Base-by-base conservation (phyloP, 2,113 vertebrate species). In the Hucho hucho region DNA sequence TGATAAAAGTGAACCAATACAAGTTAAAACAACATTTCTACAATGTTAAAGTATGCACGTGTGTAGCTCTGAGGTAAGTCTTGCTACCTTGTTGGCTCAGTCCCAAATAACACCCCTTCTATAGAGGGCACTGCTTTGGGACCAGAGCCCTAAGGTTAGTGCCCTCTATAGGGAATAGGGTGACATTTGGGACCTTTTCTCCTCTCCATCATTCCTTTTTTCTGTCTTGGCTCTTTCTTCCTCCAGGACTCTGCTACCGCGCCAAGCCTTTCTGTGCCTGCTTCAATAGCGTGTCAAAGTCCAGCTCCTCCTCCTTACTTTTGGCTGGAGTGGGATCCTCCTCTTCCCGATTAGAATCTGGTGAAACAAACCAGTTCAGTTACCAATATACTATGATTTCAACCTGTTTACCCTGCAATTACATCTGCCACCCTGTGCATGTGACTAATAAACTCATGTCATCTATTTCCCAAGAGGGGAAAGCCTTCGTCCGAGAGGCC, bases 251-350 rank as follows among this genome's bases (percentile, higher is more conserved):
- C 75, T 70, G 94, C 94, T 97, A 97, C 92, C 93, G 95, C 90
- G 91, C 90, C 71, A 93, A 77, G 79, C 92, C 95, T 81, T 92
- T 95, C 92, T 98, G 95, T 78, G 96, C 97, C 89, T 97, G 94
- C 90, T 95, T 95, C 84, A 98, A 94, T 89, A 98, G 93, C 13
- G 95, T 95, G 88, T 98, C 96, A 86, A 98, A 97, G 88, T 97
- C 96, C 67, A 97, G 90, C 74, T 94, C 93, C 75, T 96, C 94
- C 47, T 93, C 94, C 84, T 93, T 93, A 90, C 87, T 95, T 84
- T 89, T 95, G 58, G 89, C 81, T 0, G 95, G 89, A 74, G 91
- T 86, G 0, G 88, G 87, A 4, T 96, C 94, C 7, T 92, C 93
- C 0, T 95, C 95, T 0, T 95, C 95, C 71, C 88, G 87, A 82